These are phyloP conservation scores for Zaprionus camerounensis DNA, from an alignment of 1,140 invertebrate genomes.

Conservation along the genomic window DNA sequence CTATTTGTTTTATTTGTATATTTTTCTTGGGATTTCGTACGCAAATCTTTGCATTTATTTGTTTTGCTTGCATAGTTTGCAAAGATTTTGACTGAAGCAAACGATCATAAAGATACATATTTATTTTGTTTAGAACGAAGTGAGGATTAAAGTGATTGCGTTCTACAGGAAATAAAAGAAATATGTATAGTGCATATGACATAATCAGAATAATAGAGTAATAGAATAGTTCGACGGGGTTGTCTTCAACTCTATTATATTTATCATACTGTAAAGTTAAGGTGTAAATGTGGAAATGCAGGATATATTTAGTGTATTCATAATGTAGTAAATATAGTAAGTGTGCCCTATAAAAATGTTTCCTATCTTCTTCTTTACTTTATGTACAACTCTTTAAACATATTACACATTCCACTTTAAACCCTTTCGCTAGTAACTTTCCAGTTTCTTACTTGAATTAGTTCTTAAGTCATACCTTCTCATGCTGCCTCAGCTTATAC, in stretches of 20 bases:
- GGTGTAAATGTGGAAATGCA: too few relatives aligned
- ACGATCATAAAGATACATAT: neutral
- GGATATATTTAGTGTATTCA: too few relatives aligned
- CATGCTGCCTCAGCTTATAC: neutral
- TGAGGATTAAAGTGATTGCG: neutral
- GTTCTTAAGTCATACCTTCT: neutral
- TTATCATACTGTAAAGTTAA: too few relatives aligned
- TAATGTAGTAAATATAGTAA: too few relatives aligned
- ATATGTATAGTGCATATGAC: neutral
- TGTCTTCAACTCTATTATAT: too few relatives aligned
- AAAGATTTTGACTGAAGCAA: neutral
- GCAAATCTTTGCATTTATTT: slow-evolving; percentile 57
- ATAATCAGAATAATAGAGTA: too few relatives aligned
- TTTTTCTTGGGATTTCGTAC: slow-evolving; percentile 35
- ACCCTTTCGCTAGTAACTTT: neutral
- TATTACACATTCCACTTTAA: neutral
- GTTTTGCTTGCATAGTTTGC: slow-evolving; percentile 3
- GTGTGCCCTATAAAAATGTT: too few relatives aligned
- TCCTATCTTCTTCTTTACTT: too few relatives aligned
- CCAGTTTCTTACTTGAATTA: neutral
- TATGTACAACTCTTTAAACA: too few relatives aligned
- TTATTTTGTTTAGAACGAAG: neutral
- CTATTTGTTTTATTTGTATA: slow-evolving; percentile 19
- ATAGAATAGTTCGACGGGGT: too few relatives aligned
- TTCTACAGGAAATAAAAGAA: neutral